phyloP scores from a whole-genome alignment of 2,888 invertebrate species.

The Megamerina dolium region DNA sequence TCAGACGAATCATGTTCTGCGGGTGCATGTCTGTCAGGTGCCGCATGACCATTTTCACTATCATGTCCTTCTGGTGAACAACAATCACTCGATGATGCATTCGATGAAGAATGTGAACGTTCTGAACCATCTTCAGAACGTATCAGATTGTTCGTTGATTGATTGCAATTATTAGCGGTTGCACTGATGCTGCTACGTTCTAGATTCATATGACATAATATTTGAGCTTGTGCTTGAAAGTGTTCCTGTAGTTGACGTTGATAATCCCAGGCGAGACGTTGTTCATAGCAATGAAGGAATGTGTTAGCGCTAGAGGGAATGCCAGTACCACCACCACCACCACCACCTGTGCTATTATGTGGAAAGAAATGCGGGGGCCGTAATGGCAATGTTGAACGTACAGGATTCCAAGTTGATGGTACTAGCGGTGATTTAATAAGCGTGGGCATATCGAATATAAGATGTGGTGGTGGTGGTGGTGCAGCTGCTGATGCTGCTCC shows the following conservation, averaged over 20 bases:
- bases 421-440: constrained; percentile 12
- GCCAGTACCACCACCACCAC: no score
- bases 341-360: constrained; percentile 59
- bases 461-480: neutral
- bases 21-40: neutral
- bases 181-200: constrained; percentile 63
- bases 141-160: no score
- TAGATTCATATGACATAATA: constrained; percentile 52
- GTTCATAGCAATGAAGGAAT: constrained; percentile 62
- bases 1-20: neutral
- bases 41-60: constrained; percentile 18
- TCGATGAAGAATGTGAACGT: neutral
- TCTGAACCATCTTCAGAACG: neutral
- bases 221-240: constrained; percentile 52
- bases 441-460: constrained; percentile 16
- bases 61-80: constrained; percentile 61
- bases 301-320: constrained; percentile 51
- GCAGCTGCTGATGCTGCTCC: neutral
- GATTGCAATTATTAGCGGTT: no score
- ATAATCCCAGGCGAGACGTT: constrained; percentile 56
- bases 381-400: neutral
- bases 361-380: constrained; percentile 11
- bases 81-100: constrained; percentile 64
- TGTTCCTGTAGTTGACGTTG: constrained; percentile 54
- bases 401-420: constrained; percentile 18